Base-by-base conservation (phyloP, 2,888 invertebrate species). In the Papilio protenor region DNA sequence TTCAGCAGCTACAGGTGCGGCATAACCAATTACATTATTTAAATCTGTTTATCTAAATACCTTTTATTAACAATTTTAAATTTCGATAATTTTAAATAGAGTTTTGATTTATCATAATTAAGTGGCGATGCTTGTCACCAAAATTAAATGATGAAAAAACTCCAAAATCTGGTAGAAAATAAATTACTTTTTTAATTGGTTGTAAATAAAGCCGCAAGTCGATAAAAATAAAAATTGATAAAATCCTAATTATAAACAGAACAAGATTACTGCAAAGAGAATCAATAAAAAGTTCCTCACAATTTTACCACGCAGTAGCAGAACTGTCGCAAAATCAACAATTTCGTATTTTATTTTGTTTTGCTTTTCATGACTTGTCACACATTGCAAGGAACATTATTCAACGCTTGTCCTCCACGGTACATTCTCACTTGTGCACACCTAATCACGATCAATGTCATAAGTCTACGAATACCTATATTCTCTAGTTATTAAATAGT, bases 381-480 rank as follows among this genome's bases (percentile, higher is more conserved):
- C 87, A 87, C 90, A 90, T 92, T 93, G 90, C 93, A 93, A 93
- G 93, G 93, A 93, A 87, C 89, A 92, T 92, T 92, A 92, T 91
- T 92, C 87, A 87, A 85, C 80, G 87, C 89, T 88, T 87, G 76
- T 77, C 81, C 84, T 84, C 83, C 83, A 82, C 81, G 82, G 79
- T 79, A 83, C 85, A 85, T 79, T 71, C 57, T 82, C 78, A 73
- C 77, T 81, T 82, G 81, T 78, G 79, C 81, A 83, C 83, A 80
- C 79, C 77, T 82, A 83, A 80, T 80, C 80, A 80, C 77, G 75
- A 64, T 45, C 55, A 72, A 75, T 75, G 33, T 52, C 70, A 71
- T 55, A 55, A 23, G 14, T 45, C n/a, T 77, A 59, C 66, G 75
- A 79, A 75, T 77, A 66, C 69, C 14, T 75, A 10, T 45, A 52